Base-by-base conservation (phyloP, 2,113 vertebrate genomes). In the Zosterops hypoxanthus region DNA sequence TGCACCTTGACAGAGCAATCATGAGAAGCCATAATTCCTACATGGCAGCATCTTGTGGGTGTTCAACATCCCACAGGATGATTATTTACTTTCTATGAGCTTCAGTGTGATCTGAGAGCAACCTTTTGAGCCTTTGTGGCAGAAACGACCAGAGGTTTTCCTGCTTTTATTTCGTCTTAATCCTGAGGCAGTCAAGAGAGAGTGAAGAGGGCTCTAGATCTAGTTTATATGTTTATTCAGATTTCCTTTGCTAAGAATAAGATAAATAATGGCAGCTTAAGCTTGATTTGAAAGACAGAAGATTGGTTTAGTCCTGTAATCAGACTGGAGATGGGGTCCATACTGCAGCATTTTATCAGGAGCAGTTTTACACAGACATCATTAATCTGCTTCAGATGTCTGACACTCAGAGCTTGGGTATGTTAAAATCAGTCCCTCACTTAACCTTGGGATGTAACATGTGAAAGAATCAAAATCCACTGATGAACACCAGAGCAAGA, bases 341-440 rank as follows among this genome's bases (percentile, higher is more conserved):
- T 79, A 61, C n/a, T 6, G 2, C 20, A 61, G 28, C 14, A 9
- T 76, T 91, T 92, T 95, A 87, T 94, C 89, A 79, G 73, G 19
- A n/a, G 8, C 20, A 89, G 72, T 92, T 97, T 95, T 94, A 77
- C 1, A 0, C 33, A 80, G 89, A 59, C 82, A 52, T 82, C 49
- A 50, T 95, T 95, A 94, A 94, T 94, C 90, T 88, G 70, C 71
- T 92, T 95, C 46, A 46, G 39, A 85, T 90, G 87, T 53, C 84
- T 91, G 89, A 92, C 70, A 94, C 66, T 79, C 80, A 65, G 66
- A 82, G 66, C 59, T 72, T 44, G 73, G 26, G 50, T 92, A 91
- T 72, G 71, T 86, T 91, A 87, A 94, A 96, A 94, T 94, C 75
- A 73, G 82, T 87, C 75, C 19, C 42, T 91, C 65, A 50, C 77